phyloP scores from a whole-genome alignment of 2,113 vertebrate species.

The Lophius piscatorius region DNA sequence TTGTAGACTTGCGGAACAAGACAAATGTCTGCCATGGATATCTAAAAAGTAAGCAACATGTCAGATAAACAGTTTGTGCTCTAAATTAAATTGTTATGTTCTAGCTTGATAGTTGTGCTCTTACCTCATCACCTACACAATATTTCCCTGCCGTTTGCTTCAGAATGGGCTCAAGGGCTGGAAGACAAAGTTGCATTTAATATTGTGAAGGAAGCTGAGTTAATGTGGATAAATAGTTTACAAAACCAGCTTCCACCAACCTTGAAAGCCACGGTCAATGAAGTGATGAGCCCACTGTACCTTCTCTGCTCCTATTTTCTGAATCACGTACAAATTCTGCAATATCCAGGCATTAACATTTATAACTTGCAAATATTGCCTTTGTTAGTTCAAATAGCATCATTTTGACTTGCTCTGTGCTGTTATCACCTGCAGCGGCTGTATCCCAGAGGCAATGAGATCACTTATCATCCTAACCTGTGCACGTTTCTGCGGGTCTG shows the following conservation, averaged over 20 bases:
- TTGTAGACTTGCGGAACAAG: slow-evolving; percentile 94
- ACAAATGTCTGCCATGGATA: slow-evolving; percentile 96
- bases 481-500: slow-evolving; percentile 86
- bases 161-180: slow-evolving; percentile 90
- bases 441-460: slow-evolving; percentile 89
- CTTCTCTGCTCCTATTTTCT: slow-evolving; percentile 86
- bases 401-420: background rate
- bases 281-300: slow-evolving; percentile 87
- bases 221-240: background rate
- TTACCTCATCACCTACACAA: slow-evolving; percentile 93
- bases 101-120: slow-evolving; percentile 5
- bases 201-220: background rate
- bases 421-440: slow-evolving; percentile 89
- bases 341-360: slow-evolving; percentile 8
- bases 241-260: slow-evolving; percentile 67
- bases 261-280: slow-evolving; percentile 88
- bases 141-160: slow-evolving; percentile 86
- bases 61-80: background rate
- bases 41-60: slow-evolving; percentile 71
- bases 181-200: slow-evolving; percentile 1
- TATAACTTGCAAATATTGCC: background rate
- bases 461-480: slow-evolving; percentile 91
- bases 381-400: background rate
- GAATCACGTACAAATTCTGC: slow-evolving; percentile 87
- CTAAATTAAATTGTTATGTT: background rate